A percentile compares a stretch with the other conserved stretches of the same genome.
Conservation (phyloP, 2,797 vertebrate genomes). For the Siniperca obscura region DNA sequence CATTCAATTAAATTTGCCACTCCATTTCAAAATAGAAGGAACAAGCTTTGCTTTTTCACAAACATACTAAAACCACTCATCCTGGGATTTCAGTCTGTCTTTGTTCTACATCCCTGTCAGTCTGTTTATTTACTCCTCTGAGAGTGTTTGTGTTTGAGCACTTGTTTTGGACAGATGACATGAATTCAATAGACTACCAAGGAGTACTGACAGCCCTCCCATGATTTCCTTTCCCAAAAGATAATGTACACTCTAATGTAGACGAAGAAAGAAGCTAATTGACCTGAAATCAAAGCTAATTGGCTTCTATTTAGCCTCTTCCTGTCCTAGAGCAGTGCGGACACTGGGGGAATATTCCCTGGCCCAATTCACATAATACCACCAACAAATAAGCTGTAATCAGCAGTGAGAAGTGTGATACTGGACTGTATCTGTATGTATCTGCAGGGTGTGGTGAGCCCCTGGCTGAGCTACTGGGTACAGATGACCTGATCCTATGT, state of each 20-base stretch:
- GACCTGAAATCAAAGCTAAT: slow-evolving; percentile 83
- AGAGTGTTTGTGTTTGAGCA: slow-evolving; percentile 36
- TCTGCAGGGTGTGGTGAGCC: slow-evolving; percentile 64
- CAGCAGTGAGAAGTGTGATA: slow-evolving; percentile 58
- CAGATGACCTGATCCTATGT: slow-evolving; percentile 60
- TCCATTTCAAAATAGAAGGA: slow-evolving; percentile 40
- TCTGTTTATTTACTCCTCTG: slow-evolving; percentile 56
- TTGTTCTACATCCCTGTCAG: slow-evolving; percentile 42
- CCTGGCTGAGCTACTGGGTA: slow-evolving; percentile 48
- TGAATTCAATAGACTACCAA: slow-evolving; percentile 50
- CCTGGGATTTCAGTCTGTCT: slow-evolving; percentile 28
- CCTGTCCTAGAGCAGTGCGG: slow-evolving; percentile 73
- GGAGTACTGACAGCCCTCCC: slow-evolving; percentile 46
- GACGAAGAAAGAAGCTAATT: slow-evolving; percentile 81
- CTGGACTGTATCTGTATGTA: slow-evolving; percentile 30
- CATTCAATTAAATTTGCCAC: slow-evolving; percentile 48
- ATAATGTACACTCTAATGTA: slow-evolving; percentile 76
- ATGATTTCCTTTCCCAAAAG: slow-evolving; percentile 66
- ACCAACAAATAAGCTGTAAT: slow-evolving; percentile 62
- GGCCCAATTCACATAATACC: slow-evolving; percentile 61
- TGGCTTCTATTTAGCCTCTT: slow-evolving; percentile 79
- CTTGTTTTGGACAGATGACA: slow-evolving; percentile 62
- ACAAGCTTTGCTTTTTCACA: neutral
- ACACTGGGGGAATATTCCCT: slow-evolving; percentile 58
- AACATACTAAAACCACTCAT: slow-evolving; percentile 25